Evolutionary conservation across 2,888 invertebrate species (phyloP).

Genomic region (Apantesis nais): DNA sequence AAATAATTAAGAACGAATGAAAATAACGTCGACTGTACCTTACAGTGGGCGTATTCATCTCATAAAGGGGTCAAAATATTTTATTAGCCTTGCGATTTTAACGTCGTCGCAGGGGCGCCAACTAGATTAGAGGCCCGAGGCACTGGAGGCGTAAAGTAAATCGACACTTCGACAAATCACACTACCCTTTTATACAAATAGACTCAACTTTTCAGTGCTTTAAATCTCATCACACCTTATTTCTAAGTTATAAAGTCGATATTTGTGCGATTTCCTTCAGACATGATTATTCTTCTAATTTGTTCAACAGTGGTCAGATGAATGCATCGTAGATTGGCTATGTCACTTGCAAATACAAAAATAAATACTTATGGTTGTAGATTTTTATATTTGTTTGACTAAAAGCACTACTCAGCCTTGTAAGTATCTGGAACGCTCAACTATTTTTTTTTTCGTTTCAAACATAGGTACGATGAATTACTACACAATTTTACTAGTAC

Average conservation of each 20-base stretch:
- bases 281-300: conserved; percentile 51
- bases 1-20: not conserved
- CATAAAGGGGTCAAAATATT: conserved; percentile 85
- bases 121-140: conserved; percentile 78
- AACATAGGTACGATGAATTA: no score
- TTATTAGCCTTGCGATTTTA: conserved; percentile 86
- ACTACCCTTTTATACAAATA: conserved; percentile 42
- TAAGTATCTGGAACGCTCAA: not conserved
- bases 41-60: conserved; percentile 81
- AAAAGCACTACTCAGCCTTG: not conserved
- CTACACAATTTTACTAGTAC: no score
- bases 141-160: conserved; percentile 65
- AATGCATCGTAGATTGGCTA: conserved; percentile 57
- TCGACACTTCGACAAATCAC: conserved; percentile 54
- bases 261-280: conserved; percentile 21
- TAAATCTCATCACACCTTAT: conserved; percentile 17
- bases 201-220: conserved; percentile 28
- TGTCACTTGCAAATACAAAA: conserved; percentile 48
- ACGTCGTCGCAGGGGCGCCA: conserved; percentile 78
- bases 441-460: no score
- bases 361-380: not conserved
- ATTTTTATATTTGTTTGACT: not conserved
- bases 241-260: conserved; percentile 27
- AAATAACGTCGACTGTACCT: conserved; percentile 61
- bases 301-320: conserved; percentile 59